Conservation (phyloP, 1,140 invertebrate species). For the Saxidomus purpurata region DNA sequence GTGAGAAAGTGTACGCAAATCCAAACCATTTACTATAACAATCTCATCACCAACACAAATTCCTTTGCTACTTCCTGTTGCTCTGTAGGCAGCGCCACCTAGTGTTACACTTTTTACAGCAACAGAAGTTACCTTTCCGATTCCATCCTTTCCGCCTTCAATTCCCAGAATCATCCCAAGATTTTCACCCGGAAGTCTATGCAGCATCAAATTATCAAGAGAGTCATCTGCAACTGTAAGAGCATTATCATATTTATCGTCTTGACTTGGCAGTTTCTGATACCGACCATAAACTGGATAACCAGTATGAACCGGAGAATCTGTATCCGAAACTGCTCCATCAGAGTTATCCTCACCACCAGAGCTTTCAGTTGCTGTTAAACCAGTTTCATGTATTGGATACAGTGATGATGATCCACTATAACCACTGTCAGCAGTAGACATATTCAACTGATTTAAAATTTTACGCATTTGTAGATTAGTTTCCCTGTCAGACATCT, state of each 20-base stretch:
- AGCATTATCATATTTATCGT: background rate
- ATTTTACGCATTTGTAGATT: slow-evolving; percentile 39
- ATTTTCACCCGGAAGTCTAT: slow-evolving; percentile 94
- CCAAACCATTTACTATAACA: slow-evolving; percentile 92
- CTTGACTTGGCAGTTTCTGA: slow-evolving; percentile 58
- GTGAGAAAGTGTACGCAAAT: slow-evolving; percentile 93
- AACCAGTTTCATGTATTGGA: slow-evolving; percentile 54
- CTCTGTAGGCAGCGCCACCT: slow-evolving; percentile 95
- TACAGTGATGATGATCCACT: slow-evolving; percentile 44
- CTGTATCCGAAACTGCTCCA: slow-evolving; percentile 49
- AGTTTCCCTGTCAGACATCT: background rate
- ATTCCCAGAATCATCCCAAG: slow-evolving; percentile 97
- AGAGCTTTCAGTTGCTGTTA: slow-evolving; percentile 47
- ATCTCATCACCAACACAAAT: slow-evolving; percentile 94
- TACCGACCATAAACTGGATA: slow-evolving; percentile 70
- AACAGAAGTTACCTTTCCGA: slow-evolving; percentile 91
- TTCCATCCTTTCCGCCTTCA: slow-evolving; percentile 92
- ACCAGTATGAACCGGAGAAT: slow-evolving; percentile 58
- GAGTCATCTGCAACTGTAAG: background rate
- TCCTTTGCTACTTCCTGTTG: slow-evolving; percentile 88
- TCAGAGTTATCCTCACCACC: slow-evolving; percentile 55
- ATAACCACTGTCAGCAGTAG: slow-evolving; percentile 38
- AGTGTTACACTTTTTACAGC: slow-evolving; percentile 96
- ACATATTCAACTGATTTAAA: slow-evolving; percentile 26
- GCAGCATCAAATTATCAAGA: slow-evolving; percentile 88